Conservation (phyloP, 1,140 invertebrate genomes). For the Rhynchophorus ferrugineus region DNA sequence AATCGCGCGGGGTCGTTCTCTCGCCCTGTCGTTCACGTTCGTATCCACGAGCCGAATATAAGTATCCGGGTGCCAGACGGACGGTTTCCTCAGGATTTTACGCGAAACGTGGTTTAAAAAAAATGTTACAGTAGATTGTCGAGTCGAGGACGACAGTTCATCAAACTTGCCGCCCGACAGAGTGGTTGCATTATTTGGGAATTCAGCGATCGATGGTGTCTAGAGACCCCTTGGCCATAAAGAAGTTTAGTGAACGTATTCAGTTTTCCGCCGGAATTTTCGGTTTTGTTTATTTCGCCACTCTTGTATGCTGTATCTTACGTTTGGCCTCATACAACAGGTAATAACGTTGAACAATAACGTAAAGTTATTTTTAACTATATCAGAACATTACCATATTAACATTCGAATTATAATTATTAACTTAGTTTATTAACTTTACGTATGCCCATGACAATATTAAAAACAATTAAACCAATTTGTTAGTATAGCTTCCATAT, state of each 20-base stretch:
- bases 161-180: conserved; percentile 7
- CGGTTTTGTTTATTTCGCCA: neutral
- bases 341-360: conserved; percentile 2
- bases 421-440: too few species aligned
- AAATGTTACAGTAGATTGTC: neutral
- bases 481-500: too few species aligned
- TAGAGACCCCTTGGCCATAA: conserved; percentile 18
- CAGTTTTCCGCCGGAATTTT: neutral
- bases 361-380: neutral
- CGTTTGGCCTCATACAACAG: conserved; percentile 25
- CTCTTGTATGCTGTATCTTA: neutral
- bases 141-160: neutral
- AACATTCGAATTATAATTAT: too few species aligned
- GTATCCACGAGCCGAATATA: too few species aligned
- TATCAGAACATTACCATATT: too few species aligned
- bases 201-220: conserved; percentile 37
- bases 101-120: too few species aligned
- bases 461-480: too few species aligned
- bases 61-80: too few species aligned
- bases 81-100: too few species aligned
- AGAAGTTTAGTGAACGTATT: conserved; percentile 10
- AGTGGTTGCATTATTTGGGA: conserved; percentile 13
- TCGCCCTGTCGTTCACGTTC: too few species aligned
- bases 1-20: conserved; percentile 8
- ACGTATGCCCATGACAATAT: too few species aligned